Evolutionary conservation across 2,888 invertebrate species (phyloP).

Genomic region (Diarsia mendica): DNA sequence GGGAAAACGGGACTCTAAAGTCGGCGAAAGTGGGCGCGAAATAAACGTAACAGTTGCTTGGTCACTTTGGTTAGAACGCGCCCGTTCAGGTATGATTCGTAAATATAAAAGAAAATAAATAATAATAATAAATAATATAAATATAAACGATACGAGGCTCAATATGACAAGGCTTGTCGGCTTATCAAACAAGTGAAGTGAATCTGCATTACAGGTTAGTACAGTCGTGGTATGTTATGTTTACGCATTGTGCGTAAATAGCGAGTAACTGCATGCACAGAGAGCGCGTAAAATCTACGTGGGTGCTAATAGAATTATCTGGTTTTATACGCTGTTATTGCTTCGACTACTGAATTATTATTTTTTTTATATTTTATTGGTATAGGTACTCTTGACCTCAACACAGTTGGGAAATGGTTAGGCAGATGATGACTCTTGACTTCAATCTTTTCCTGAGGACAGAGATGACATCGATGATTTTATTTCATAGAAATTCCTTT

Average conservation of each 20-base stretch:
- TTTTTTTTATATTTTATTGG: too few relatives aligned
- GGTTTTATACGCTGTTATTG: neutral
- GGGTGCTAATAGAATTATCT: neutral
- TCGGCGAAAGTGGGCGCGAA: too few relatives aligned
- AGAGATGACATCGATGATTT: too few relatives aligned
- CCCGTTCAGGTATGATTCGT: neutral
- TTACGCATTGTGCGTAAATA: neutral
- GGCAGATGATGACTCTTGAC: too few relatives aligned
- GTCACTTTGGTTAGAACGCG: neutral
- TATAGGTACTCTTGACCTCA: too few relatives aligned
- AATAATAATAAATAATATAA: too few relatives aligned
- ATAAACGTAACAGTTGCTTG: too few relatives aligned
- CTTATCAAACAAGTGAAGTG: neutral
- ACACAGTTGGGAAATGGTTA: too few relatives aligned
- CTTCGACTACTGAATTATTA: neutral
- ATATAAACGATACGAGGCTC: slow-evolving; percentile 6
- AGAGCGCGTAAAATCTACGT: neutral
- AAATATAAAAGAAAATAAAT: too few relatives aligned
- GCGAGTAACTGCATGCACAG: neutral
- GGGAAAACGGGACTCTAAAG: too few relatives aligned
- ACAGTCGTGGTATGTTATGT: neutral
- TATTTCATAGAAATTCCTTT: neutral
- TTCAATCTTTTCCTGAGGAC: too few relatives aligned
- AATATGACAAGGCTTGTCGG: slow-evolving; percentile 28
- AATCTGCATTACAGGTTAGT: neutral